Conservation (phyloP, 2,113 vertebrate genomes). For the Apus apus region DNA sequence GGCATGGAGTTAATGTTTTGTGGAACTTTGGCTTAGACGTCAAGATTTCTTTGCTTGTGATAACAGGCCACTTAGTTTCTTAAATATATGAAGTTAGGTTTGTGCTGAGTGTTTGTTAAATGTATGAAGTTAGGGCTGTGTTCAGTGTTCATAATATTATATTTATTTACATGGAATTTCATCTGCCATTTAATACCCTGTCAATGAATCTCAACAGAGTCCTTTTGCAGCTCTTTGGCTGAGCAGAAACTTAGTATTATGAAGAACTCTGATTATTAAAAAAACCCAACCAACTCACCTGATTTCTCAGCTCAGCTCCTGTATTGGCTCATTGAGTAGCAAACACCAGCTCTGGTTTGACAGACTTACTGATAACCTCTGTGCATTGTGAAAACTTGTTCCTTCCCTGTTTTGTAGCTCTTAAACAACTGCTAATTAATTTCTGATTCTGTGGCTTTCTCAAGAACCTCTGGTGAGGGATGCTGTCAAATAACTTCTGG, state of each 20-base stretch:
- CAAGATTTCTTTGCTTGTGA: not conserved
- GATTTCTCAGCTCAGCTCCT: not conserved
- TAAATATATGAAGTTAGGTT: not conserved
- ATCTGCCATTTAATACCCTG: not conserved
- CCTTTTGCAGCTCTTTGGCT: not conserved
- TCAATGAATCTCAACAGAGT: not conserved
- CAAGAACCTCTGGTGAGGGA: not conserved
- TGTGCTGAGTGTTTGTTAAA: not conserved
- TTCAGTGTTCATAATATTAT: not conserved
- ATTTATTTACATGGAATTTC: not conserved
- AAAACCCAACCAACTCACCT: not conserved
- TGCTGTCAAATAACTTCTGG: not conserved
- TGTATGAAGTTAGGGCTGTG: not conserved
- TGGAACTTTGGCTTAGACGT: not conserved
- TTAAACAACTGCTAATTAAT: not conserved
- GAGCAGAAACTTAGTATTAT: not conserved
- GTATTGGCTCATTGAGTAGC: not conserved
- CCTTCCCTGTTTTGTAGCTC: not conserved
- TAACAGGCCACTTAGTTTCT: not conserved
- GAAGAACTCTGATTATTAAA: not conserved
- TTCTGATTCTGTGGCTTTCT: not conserved
- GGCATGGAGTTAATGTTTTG: not conserved
- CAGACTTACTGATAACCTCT: not conserved
- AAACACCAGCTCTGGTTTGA: not conserved
- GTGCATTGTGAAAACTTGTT: not conserved